Percentiles rank a stretch among this genome's conserved stretches.
Conservation (phyloP, 2,888 invertebrate genomes). For the Hermodice carunculata region DNA sequence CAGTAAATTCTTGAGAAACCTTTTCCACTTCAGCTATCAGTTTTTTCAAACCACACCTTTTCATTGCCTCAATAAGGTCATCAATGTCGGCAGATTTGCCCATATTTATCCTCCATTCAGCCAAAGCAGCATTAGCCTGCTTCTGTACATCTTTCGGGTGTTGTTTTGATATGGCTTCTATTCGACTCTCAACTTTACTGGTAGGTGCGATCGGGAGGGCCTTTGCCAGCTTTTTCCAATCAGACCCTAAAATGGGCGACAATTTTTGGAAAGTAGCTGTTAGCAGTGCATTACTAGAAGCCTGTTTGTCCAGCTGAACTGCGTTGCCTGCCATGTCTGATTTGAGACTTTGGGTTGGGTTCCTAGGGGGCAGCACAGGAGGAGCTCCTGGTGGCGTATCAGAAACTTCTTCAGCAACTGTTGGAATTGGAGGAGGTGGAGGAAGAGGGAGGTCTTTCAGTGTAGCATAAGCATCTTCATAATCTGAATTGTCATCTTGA, state of each 20-base stretch:
- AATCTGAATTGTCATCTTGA: background rate
- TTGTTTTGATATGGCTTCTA: constrained; percentile 23
- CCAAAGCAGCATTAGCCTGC: constrained; percentile 33
- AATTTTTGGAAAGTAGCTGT: constrained; percentile 13
- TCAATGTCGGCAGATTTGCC: constrained; percentile 34
- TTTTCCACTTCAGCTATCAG: constrained; percentile 29
- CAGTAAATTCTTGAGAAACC: constrained; percentile 20
- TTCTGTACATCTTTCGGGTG: constrained; percentile 19
- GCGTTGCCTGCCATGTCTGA: background rate
- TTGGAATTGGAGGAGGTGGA: background rate
- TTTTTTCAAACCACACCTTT: constrained; percentile 30
- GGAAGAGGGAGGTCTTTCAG: constrained; percentile 5
- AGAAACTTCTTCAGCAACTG: background rate
- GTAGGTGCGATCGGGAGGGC: constrained; percentile 30
- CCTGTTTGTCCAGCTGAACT: background rate
- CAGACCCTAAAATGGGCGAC: constrained; percentile 8
- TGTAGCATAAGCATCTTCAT: constrained; percentile 10
- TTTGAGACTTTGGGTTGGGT: background rate
- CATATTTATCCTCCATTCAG: constrained; percentile 37
- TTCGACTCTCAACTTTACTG: constrained; percentile 20
- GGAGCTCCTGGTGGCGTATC: constrained; percentile 2
- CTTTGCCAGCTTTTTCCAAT: constrained; percentile 41
- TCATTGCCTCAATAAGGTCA: constrained; percentile 32
- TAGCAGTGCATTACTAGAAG: background rate
- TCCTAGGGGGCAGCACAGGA: constrained; percentile 18